Percentiles rank a stretch among this genome's conserved stretches.
phyloP scores from a whole-genome alignment of 2,797 vertebrate species.

The Sebastes goodei region DNA sequence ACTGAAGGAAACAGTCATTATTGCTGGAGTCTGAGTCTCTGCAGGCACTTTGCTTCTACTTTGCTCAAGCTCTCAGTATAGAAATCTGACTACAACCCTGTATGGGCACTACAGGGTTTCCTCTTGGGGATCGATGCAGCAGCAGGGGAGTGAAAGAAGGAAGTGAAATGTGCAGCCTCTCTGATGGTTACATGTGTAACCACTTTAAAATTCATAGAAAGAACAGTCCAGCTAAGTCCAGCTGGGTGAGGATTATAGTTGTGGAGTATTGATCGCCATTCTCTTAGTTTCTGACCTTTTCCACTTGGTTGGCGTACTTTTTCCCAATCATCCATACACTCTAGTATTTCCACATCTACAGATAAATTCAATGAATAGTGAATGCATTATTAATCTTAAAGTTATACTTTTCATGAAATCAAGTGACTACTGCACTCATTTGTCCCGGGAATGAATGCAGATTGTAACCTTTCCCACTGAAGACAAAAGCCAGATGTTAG shows the following conservation, averaged over 20 bases:
- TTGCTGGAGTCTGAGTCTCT: slow-evolving; percentile 9
- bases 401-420: not conserved
- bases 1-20: not conserved
- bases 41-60: slow-evolving; percentile 19
- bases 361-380: not conserved
- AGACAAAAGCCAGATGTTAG: no score
- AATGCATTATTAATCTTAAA: slow-evolving; percentile 1
- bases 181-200: slow-evolving; percentile 26
- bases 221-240: slow-evolving; percentile 5
- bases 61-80: not conserved
- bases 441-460: no score
- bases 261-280: slow-evolving; percentile 14
- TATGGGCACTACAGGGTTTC: slow-evolving; percentile 7
- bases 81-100: slow-evolving; percentile 20
- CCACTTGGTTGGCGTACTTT: not conserved
- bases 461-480: no score
- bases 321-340: not conserved
- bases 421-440: no score
- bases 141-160: slow-evolving; percentile 22
- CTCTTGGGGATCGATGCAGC: slow-evolving; percentile 33
- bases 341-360: not conserved
- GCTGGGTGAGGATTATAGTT: not conserved
- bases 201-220: slow-evolving; percentile 64
- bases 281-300: slow-evolving; percentile 2
- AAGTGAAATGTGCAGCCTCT: slow-evolving; percentile 25